These are phyloP conservation scores for Odocoileus hemionus DNA, from an alignment of 2,113 vertebrate genomes.

Conservation along the genomic window DNA sequence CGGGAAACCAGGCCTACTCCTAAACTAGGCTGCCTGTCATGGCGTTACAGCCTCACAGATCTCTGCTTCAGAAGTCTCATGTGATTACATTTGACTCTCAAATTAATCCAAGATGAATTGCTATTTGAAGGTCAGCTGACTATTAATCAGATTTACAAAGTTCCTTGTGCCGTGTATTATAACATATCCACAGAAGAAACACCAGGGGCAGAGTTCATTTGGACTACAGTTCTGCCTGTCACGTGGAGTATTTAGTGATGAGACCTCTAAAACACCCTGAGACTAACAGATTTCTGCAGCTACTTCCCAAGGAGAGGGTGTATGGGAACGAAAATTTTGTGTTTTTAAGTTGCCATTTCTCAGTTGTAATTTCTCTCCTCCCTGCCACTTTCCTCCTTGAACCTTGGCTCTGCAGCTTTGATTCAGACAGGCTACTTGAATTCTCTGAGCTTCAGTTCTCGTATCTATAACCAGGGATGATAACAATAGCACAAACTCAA, in stretches of 20 bases:
- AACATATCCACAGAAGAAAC: neutral
- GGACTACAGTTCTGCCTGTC: neutral
- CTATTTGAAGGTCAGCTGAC: neutral
- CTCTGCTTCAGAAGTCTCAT: neutral
- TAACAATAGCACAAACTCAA: neutral
- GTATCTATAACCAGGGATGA: neutral
- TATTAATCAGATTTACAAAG: neutral
- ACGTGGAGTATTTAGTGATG: neutral
- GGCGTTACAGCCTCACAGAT: too few species aligned
- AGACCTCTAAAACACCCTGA: neutral
- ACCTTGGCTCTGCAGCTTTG: neutral
- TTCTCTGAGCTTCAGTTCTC: neutral
- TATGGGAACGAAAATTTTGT: neutral
- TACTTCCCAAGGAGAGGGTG: neutral
- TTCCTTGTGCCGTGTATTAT: neutral
- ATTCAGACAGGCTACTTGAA: neutral
- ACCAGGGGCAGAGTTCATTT: neutral
- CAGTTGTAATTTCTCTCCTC: neutral
- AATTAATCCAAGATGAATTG: neutral
- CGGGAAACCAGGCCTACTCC: too few species aligned
- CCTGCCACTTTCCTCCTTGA: neutral
- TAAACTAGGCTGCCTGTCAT: too few species aligned
- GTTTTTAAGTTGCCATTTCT: neutral
- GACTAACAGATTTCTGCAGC: neutral
- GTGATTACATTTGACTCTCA: neutral